Evolutionary conservation across 2,888 invertebrate genomes (phyloP).

Genomic region (Unio delphinus): DNA sequence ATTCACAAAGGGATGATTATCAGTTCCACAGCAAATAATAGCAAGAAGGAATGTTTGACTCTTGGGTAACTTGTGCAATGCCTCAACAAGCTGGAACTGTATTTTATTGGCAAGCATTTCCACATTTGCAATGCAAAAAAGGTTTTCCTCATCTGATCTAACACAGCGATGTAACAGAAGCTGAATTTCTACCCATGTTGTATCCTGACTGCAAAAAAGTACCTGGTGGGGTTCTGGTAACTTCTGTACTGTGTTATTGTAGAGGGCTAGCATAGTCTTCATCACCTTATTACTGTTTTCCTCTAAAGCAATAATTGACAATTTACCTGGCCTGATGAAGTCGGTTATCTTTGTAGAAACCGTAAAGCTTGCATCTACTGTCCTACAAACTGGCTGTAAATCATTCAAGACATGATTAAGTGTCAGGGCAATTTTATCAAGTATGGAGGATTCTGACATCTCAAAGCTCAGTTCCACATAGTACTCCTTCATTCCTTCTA

Average conservation of each 20-base stretch:
- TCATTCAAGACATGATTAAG: too few species aligned
- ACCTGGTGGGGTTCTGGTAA: constrained; percentile 44
- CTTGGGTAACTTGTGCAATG: constrained; percentile 12
- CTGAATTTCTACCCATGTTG: constrained; percentile 38
- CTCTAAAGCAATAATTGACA: constrained; percentile 36
- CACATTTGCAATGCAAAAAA: constrained; percentile 44
- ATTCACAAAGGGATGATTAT: constrained; percentile 38
- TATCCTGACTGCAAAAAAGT: constrained; percentile 41
- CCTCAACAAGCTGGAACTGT: constrained; percentile 37
- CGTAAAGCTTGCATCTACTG: too few species aligned
- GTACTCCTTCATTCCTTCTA: constrained; percentile 2
- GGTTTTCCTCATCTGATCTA: constrained; percentile 1
- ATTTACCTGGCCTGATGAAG: constrained; percentile 27
- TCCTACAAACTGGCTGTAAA: too few species aligned
- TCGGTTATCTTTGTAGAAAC: constrained; percentile 15
- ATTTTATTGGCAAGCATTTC: constrained; percentile 39
- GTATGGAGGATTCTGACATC: neutral
- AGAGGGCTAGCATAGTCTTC: constrained; percentile 37
- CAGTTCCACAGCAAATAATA: constrained; percentile 38
- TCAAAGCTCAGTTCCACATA: constrained; percentile 1
- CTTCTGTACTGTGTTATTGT: constrained; percentile 29
- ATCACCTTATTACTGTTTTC: constrained; percentile 33
- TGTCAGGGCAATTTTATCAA: too few species aligned
- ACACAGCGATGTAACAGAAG: constrained; percentile 38
- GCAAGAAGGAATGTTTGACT: constrained; percentile 19